Evolutionary conservation across 2,113 vertebrate genomes (phyloP).

Genomic region (Poecile atricapillus): DNA sequence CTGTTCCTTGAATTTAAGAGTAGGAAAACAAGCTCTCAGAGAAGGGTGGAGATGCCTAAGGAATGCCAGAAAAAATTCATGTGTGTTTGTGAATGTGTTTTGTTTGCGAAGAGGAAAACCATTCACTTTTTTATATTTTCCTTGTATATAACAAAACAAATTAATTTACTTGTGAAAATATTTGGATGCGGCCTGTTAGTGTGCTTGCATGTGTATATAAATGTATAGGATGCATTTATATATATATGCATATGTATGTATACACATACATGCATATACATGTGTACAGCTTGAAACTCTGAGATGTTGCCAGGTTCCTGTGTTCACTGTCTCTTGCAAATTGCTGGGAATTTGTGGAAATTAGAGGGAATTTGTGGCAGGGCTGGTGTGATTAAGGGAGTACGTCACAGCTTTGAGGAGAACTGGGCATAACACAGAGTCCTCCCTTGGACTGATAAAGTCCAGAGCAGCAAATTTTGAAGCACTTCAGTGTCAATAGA

Average conservation of each 20-base stretch:
- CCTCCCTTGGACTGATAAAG: background rate
- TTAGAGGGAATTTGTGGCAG: rapidly evolving
- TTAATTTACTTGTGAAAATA: background rate
- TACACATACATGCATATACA: background rate
- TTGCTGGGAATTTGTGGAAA: background rate
- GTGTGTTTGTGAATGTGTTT: background rate
- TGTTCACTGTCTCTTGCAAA: background rate
- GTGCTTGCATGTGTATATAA: background rate
- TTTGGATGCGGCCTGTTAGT: background rate
- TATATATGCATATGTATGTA: background rate
- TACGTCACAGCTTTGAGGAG: background rate
- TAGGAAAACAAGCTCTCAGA: background rate
- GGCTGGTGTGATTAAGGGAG: background rate
- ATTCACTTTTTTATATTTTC: background rate
- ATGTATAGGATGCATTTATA: background rate
- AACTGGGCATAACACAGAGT: background rate
- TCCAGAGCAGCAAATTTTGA: background rate
- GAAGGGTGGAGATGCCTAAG: background rate
- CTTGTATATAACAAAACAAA: background rate
- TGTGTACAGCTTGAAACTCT: background rate
- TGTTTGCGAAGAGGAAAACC: background rate
- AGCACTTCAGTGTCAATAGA: background rate
- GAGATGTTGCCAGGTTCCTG: background rate
- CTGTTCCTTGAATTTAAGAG: background rate
- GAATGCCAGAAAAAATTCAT: background rate